A percentile compares a stretch with the other conserved stretches of the same genome.
These are phyloP conservation scores for Esperia sulphurella DNA, from an alignment of 2,888 invertebrate genomes.

Conservation along the genomic window DNA sequence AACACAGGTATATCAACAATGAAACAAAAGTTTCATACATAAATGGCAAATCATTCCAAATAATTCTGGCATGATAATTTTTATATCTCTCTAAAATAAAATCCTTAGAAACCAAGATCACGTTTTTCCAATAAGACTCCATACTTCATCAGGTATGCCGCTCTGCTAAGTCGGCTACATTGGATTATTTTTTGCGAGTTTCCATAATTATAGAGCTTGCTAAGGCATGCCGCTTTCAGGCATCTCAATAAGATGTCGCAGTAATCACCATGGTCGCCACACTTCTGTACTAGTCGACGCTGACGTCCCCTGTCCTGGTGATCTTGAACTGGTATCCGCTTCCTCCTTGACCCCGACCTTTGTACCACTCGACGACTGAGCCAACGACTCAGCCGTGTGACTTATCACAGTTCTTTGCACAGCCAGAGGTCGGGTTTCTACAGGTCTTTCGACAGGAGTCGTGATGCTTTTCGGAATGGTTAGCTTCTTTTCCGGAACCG, in stretches of 20 bases:
- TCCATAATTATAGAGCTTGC: too few species aligned
- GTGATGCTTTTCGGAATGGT: slow-evolving; percentile 58
- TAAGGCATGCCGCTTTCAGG: neutral
- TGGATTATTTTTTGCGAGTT: too few species aligned
- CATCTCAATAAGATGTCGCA: neutral
- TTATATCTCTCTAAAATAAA: too few species aligned
- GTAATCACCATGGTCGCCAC: slow-evolving; percentile 68
- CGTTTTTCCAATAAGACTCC: too few species aligned
- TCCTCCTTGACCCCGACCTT: slow-evolving; percentile 28
- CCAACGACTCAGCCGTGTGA: slow-evolving; percentile 64
- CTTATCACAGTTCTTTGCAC: slow-evolving; percentile 59
- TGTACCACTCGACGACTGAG: slow-evolving; percentile 40
- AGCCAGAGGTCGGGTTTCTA: neutral
- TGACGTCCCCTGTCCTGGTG: slow-evolving; percentile 56
- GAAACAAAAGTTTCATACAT: neutral
- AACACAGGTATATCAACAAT: slow-evolving; percentile 2
- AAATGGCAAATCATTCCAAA: too few species aligned
- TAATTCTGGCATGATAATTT: too few species aligned
- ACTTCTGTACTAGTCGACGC: slow-evolving; percentile 53
- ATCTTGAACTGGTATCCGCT: slow-evolving; percentile 48
- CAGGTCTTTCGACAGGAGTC: slow-evolving; percentile 34
- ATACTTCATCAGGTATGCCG: too few species aligned
- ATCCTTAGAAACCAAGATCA: too few species aligned
- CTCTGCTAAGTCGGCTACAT: too few species aligned
- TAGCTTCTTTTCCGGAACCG: slow-evolving; percentile 36